Evolutionary conservation across 2,113 vertebrate genomes (phyloP).

Genomic region (Micronisus gabar): DNA sequence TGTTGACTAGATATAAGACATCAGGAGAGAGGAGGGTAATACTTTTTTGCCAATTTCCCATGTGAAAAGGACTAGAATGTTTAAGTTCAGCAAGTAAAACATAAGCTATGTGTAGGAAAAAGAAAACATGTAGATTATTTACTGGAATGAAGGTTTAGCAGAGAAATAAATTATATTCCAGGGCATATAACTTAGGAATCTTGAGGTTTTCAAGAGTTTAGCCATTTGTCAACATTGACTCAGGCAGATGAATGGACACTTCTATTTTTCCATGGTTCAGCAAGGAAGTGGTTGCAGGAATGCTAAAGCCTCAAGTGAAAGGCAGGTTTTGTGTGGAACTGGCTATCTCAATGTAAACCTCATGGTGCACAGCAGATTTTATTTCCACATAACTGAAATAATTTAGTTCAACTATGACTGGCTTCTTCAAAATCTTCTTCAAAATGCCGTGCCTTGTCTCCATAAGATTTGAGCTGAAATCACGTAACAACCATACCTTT

Average conservation of each 20-base stretch:
- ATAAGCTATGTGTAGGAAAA: background rate
- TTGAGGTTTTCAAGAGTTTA: background rate
- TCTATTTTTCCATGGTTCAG: background rate
- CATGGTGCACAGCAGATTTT: background rate
- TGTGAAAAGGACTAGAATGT: background rate
- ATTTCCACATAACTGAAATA: background rate
- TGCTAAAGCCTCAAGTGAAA: background rate
- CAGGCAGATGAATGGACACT: background rate
- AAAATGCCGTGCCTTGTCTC: background rate
- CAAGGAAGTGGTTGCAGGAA: background rate
- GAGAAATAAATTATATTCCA: background rate
- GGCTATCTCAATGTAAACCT: background rate
- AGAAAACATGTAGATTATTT: background rate
- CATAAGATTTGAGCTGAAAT: accelerated
- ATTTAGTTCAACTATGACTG: background rate
- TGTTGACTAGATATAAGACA: background rate
- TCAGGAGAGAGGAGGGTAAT: background rate
- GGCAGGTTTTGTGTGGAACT: background rate
- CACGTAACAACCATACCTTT: accelerated
- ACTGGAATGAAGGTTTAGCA: background rate
- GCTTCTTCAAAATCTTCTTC: background rate
- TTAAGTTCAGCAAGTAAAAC: background rate
- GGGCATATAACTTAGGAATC: background rate
- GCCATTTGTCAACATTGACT: background rate
- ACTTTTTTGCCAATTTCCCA: background rate